Percentiles rank a stretch among this genome's conserved stretches.
These are phyloP conservation scores for Endomychus coccineus DNA, from an alignment of 2,888 invertebrate species.

Conservation along the genomic window DNA sequence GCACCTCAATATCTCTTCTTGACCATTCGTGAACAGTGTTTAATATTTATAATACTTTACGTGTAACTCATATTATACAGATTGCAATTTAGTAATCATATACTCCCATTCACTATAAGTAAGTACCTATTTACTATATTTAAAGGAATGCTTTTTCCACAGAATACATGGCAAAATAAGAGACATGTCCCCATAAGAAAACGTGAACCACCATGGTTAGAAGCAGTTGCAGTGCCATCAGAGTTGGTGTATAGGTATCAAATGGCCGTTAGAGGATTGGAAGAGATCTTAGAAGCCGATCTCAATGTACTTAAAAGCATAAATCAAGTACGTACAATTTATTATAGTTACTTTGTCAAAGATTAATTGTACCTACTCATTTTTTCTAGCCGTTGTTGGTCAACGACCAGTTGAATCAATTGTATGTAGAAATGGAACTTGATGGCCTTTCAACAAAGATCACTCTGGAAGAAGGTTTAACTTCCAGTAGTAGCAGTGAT, in stretches of 20 bases:
- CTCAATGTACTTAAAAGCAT: conserved; percentile 48
- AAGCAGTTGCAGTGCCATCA: conserved; percentile 56
- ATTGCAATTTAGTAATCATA: no score
- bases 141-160: conserved; percentile 15
- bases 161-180: conserved; percentile 39
- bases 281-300: conserved; percentile 58
- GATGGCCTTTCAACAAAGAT: conserved; percentile 53
- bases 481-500: conserved; percentile 48
- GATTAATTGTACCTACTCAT: conserved; percentile 1
- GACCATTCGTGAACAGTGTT: no score
- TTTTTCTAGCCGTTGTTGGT: conserved; percentile 56
- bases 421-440: conserved; percentile 62
- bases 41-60: no score
- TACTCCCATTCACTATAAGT: not conserved
- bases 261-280: conserved; percentile 48
- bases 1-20: no score
- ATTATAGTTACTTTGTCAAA: not conserved
- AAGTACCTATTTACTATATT: not conserved
- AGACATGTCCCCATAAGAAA: conserved; percentile 42
- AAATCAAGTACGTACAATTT: conserved; percentile 45
- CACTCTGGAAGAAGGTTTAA: conserved; percentile 55
- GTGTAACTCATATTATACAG: no score
- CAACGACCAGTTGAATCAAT: conserved; percentile 63
- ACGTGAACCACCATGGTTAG: conserved; percentile 60
- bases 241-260: conserved; percentile 66